Evolutionary conservation across 1,140 invertebrate genomes (phyloP), one percentile per base, ranked within the genome.

Genomic region (Diabrotica undecimpunctata): DNA sequence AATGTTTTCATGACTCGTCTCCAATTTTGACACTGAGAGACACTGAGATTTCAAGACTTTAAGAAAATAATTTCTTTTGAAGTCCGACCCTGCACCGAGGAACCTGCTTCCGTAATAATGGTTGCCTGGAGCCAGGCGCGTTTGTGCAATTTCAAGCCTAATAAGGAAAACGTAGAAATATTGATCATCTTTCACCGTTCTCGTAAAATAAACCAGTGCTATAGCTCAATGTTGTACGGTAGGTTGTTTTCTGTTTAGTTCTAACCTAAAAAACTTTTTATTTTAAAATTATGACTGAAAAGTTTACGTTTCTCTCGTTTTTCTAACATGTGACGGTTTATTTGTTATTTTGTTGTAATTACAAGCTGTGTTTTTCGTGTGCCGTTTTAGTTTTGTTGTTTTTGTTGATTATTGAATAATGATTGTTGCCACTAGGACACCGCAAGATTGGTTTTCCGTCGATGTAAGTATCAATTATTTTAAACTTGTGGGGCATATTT

Each of bases 201-300:
- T 10, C 41, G n/a, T 46, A 46, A 46, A 46, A 53, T 39, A 56
- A 25, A 61, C 54, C 70, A 71, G 70, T 71, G 61, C 59, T 54
- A 54, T 66, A 61, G 63, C 41, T 65, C 63, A 64, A 64, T 66
- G 66, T 67, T 58, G 41, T 62, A 64, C 62, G 67, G 70, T 71
- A 71, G 70, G 70, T 71, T 63, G 67, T 61, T 66, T 71, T 65
- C 58, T 67, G 57, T 71, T 71, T 67, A 61, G 67, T 71, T 64
- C 67, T 69, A 69, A 71, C 67, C 70, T 69, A 64, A 59, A 70
- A 71, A 69, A 52, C 38, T 67, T 65, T 55, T 65, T 59, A 64
- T 58, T 65, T 64, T 63, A 39, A 56, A 55, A 61, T 65, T 58
- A 66, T 64, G 41, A 51, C 41, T 64, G 54, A 64, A 54, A 63